Conservation (phyloP, 1,140 invertebrate genomes). For the Amyelois transitella region DNA sequence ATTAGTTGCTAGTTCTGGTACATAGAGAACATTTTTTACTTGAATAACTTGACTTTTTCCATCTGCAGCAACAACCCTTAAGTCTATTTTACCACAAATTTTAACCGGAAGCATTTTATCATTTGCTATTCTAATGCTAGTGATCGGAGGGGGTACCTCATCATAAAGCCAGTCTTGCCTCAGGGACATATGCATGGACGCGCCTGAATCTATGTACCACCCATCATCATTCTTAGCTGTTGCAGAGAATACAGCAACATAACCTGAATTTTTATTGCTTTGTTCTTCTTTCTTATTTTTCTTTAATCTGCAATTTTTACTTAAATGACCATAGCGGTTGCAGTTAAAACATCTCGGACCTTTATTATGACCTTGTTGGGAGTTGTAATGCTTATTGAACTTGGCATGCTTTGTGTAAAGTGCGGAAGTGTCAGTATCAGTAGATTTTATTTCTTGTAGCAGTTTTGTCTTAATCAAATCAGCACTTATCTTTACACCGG, state of each 20-base stretch:
- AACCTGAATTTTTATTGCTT: conserved; percentile 15
- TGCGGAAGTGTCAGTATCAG: not conserved
- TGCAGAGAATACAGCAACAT: conserved; percentile 29
- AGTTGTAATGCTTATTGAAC: not conserved
- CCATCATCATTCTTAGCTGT: conserved; percentile 7
- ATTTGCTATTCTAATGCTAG: conserved; percentile 23
- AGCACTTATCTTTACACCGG: not conserved
- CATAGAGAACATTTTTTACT: too few relatives aligned
- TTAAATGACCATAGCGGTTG: too few relatives aligned
- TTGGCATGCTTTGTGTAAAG: not conserved
- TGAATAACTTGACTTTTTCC: too few relatives aligned
- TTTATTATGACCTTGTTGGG: not conserved
- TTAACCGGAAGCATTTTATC: conserved; percentile 7
- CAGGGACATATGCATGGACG: conserved; percentile 28
- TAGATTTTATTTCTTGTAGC: not conserved
- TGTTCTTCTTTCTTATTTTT: conserved; percentile 15
- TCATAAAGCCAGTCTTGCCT: conserved; percentile 29
- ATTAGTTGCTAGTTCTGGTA: too few relatives aligned
- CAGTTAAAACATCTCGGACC: conserved; percentile 14
- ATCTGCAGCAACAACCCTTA: conserved; percentile 2
- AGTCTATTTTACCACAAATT: conserved; percentile 17
- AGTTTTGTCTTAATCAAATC: not conserved
- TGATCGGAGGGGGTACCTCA: conserved; percentile 21
- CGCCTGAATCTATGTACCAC: conserved; percentile 35
- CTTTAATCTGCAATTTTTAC: conserved; percentile 16